Evolutionary conservation across 64 coral and sea anemone genomes (phyloP).

Genomic region (Pocillopora damicornis): DNA sequence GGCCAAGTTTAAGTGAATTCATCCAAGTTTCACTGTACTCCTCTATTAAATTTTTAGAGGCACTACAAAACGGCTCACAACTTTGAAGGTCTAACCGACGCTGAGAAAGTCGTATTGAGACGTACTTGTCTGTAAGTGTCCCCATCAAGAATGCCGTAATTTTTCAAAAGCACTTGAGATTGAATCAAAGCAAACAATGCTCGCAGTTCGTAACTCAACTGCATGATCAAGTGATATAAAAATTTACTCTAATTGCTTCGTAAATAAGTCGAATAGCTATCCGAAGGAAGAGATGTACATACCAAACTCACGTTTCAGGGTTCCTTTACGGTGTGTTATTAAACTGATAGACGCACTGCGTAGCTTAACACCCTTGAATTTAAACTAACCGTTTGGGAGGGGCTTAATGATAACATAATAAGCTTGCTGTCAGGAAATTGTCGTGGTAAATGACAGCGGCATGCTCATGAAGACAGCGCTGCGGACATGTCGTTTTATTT

Average conservation of each 20-base stretch:
- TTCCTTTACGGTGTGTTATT: background rate
- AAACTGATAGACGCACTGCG: conserved; percentile 22
- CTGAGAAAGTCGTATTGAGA: background rate
- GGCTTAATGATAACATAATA: conserved; percentile 52
- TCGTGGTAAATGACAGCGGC: conserved; percentile 28
- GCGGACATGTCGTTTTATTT: conserved; percentile 20
- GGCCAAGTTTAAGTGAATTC: background rate
- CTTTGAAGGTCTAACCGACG: background rate
- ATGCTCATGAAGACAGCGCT: conserved; percentile 1
- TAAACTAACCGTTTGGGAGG: conserved; percentile 31
- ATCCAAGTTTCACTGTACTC: background rate
- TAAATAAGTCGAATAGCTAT: background rate
- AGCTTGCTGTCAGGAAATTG: conserved; percentile 40
- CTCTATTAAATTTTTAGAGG: background rate
- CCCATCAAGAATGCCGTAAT: background rate
- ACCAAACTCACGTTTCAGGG: background rate
- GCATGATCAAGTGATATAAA: background rate
- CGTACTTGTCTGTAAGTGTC: background rate
- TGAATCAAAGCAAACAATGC: conserved; percentile 25
- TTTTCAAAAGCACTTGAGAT: conserved; percentile 18
- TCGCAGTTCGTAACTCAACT: background rate
- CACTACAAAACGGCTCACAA: background rate
- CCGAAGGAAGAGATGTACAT: background rate
- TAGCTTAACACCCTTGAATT: conserved; percentile 5
- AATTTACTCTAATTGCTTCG: conserved; percentile 1